These are phyloP conservation scores for Morpho helenor DNA, from an alignment of 2,888 invertebrate genomes.

Conservation along the genomic window DNA sequence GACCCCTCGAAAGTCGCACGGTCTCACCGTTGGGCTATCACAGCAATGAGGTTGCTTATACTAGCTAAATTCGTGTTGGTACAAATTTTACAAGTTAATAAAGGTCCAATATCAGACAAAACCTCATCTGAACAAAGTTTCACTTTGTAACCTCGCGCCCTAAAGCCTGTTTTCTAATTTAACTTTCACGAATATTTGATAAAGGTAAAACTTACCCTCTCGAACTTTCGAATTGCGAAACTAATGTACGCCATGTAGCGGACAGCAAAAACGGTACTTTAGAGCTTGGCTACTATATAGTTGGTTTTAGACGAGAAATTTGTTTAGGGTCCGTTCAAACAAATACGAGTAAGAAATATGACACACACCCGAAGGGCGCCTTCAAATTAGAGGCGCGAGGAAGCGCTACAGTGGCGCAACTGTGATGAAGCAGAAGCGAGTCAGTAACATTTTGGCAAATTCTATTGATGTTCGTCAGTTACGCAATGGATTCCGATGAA, in stretches of 20 bases:
- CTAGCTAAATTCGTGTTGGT: too few species aligned
- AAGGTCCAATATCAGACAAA: constrained; percentile 15
- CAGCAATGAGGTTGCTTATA: too few species aligned
- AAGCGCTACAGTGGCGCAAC: too few species aligned
- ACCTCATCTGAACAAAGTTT: constrained; percentile 20
- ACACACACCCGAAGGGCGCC: too few species aligned
- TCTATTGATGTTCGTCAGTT: too few species aligned
- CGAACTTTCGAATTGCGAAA: constrained; percentile 20
- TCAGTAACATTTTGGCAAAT: too few species aligned
- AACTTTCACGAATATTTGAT: constrained; percentile 46
- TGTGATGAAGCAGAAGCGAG: too few species aligned
- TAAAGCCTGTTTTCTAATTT: constrained; percentile 44
- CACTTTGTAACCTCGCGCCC: constrained; percentile 34
- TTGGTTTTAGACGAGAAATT: constrained; percentile 10
- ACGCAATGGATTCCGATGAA: too few species aligned
- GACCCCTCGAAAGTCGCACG: too few species aligned
- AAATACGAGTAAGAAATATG: background rate
- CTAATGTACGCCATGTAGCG: constrained; percentile 18
- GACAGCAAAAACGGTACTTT: constrained; percentile 20
- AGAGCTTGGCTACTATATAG: constrained; percentile 14
- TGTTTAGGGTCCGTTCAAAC: constrained; percentile 5
- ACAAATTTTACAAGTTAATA: background rate
- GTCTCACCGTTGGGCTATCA: too few species aligned
- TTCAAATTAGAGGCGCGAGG: too few species aligned
- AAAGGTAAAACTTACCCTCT: constrained; percentile 35